Base-by-base conservation (phyloP, 2,113 vertebrate species). In the Shinisaurus crocodilurus region DNA sequence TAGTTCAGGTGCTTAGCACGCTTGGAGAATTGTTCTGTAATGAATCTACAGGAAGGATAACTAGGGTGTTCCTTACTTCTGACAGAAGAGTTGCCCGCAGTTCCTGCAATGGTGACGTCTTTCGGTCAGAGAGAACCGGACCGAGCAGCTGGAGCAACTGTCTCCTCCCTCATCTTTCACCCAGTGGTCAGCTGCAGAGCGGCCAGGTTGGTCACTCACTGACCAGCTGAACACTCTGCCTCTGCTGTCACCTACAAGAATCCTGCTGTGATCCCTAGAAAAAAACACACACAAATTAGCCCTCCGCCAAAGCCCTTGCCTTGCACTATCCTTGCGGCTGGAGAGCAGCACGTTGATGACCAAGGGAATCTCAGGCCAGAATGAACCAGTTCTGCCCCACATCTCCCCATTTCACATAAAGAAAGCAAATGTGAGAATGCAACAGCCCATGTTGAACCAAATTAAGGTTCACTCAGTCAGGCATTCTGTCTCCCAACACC, bases 211-310 rank as follows among this genome's bases (percentile, higher is more conserved):
- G 90, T 99, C 99, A 13, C 99, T 99, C 81, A 99, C 99, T 0
- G 98, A 99, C 99, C 99, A 99, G 98, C 99, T 99, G 96, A 99
- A 99, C 82, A 99, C 99, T 2, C 99, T 96, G 67, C 99, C 99
- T 32, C 99, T 98, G 2, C 98, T 97, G 3, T 99, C 99, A 0
- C 99, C 99, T 0, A 99, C 97, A n/a, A 99, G 97, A 93, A 99
- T 99, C 95, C 98, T 98, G 95, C 99, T 99, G 98, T 99, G 99
- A 95, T 99, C 99, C 95, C 99, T 99, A 96, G 25, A 75, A 88
- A 69, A 82, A 90, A 90, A 85, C 2, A 9, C 3, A 63, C 6
- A 40, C 0, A 0, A 18, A 80, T 72, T 32, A 85, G 18, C 32
- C 1, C 40, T 88, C 27, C n/a, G 50, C 63, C 20, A 65, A 82